phyloP scores from a whole-genome alignment of 2,797 vertebrate genomes.

The Denticeps clupeoides region DNA sequence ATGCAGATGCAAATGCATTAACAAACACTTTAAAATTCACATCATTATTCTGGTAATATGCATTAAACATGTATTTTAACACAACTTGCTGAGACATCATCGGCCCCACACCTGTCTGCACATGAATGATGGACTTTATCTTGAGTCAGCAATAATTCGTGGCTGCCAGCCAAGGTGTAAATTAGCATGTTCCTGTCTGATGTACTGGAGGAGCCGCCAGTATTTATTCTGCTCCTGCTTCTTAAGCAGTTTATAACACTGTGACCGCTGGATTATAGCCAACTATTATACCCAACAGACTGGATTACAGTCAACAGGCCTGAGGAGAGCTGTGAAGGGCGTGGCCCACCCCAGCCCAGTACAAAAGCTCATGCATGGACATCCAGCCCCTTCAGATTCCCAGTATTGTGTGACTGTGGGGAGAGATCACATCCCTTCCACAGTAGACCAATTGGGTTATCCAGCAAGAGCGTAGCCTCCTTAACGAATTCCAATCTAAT shows the following conservation, averaged over 20 bases:
- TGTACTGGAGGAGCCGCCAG: slow-evolving; percentile 13
- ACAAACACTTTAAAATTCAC: too few species aligned
- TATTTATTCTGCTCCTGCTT: slow-evolving; percentile 22
- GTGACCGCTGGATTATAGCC: slow-evolving; percentile 43
- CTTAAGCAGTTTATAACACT: slow-evolving; percentile 38
- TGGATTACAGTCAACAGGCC: too few species aligned
- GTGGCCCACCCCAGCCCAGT: slow-evolving; percentile 24
- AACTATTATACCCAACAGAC: too few species aligned
- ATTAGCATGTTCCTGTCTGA: slow-evolving; percentile 41
- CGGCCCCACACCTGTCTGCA: background rate
- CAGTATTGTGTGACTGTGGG: slow-evolving; percentile 55
- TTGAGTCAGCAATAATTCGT: slow-evolving; percentile 20
- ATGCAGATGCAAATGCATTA: too few species aligned
- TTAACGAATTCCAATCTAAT: background rate
- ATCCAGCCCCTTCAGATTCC: slow-evolving; percentile 25
- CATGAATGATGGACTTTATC: slow-evolving; percentile 4
- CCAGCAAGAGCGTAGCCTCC: background rate
- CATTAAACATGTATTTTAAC: too few species aligned
- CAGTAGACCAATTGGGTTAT: slow-evolving; percentile 50
- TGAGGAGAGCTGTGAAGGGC: slow-evolving; percentile 32
- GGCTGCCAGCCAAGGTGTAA: slow-evolving; percentile 1
- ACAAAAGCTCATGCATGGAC: slow-evolving; percentile 39
- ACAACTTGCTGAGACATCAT: too few species aligned
- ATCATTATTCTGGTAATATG: too few species aligned
- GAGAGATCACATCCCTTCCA: slow-evolving; percentile 43